Evolutionary conservation across 2,797 vertebrate genomes (phyloP), one percentile per base, ranked within the genome.

Genomic region (Buphagus erythrorhynchus): DNA sequence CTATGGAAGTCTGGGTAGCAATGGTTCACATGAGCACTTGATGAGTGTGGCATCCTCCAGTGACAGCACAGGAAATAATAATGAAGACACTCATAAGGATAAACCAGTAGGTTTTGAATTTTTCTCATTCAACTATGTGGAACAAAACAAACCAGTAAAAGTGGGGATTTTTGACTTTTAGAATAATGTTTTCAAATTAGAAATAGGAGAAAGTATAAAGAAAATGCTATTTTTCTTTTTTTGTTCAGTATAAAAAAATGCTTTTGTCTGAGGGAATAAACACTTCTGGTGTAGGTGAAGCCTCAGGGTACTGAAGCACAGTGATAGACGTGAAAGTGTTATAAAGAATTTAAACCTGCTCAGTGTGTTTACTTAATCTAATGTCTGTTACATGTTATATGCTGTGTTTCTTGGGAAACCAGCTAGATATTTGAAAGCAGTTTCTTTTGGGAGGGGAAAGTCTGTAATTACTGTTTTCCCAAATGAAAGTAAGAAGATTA

Each of bases 1-100:
- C 91, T 99, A 99, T 24, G 98, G 98, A 25, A 99, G 99, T 95
- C 94, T 99, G 63, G 98, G 98, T 88, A 99, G 99, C 98, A 99
- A 98, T 6, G 98, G 98, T 31, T 99, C 98, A 17, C 98, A 98
- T 1, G 99, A 99, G 81, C 98, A 99, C 51, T 97, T 98, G 57
- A 97, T 99, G 98, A 98, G 98, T 38, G 97, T 99, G 93, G 98
- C 99, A 19, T 99, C 99, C 15, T 99, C 99, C 59, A 99, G 98
- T 26, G 99, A 99, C 86, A 99, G 99, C 95, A 98, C 98, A 5
- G 98, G 98, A 46, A 99, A 98, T 8, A 96, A 97, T 82, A 97
- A 66, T 38, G 98, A 99, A 61, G 98, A 99, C 25, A 59, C 95
- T 59, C 96, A 69, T 52, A 98, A 89, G 95, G 96, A 95, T 79